Conservation (phyloP, 2,797 vertebrate species). For the Malurus splendens region DNA sequence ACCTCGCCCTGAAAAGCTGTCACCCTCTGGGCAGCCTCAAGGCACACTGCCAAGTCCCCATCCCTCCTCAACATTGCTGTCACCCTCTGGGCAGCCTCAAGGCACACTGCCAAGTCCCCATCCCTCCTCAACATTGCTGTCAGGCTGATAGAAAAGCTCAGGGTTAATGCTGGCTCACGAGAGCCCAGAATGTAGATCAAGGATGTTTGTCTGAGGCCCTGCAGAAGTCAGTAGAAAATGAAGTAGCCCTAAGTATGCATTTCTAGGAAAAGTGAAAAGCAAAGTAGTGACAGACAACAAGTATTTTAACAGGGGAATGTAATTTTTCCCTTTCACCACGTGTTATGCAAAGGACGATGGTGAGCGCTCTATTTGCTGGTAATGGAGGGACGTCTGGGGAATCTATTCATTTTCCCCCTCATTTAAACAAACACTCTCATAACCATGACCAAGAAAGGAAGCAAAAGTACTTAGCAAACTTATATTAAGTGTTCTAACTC, state of each 20-base stretch:
- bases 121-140: neutral
- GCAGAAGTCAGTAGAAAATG: neutral
- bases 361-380: slow-evolving; percentile 8
- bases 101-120: neutral
- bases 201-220: neutral
- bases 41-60: neutral
- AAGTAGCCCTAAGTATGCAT: neutral
- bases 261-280: neutral
- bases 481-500: slow-evolving; percentile 46
- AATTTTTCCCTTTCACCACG: neutral
- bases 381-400: slow-evolving; percentile 26
- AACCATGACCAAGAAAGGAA: slow-evolving; percentile 59
- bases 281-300: neutral
- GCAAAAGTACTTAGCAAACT: slow-evolving; percentile 43
- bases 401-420: slow-evolving; percentile 38
- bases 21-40: neutral
- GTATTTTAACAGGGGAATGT: neutral
- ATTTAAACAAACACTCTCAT: slow-evolving; percentile 50
- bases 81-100: neutral
- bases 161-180: neutral
- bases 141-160: neutral
- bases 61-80: neutral
- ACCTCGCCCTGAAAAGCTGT: neutral
- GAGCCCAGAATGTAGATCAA: neutral
- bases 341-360: neutral